These are phyloP conservation scores for Pseudoips prasinana DNA, from an alignment of 2,888 invertebrate species.

Conservation along the genomic window DNA sequence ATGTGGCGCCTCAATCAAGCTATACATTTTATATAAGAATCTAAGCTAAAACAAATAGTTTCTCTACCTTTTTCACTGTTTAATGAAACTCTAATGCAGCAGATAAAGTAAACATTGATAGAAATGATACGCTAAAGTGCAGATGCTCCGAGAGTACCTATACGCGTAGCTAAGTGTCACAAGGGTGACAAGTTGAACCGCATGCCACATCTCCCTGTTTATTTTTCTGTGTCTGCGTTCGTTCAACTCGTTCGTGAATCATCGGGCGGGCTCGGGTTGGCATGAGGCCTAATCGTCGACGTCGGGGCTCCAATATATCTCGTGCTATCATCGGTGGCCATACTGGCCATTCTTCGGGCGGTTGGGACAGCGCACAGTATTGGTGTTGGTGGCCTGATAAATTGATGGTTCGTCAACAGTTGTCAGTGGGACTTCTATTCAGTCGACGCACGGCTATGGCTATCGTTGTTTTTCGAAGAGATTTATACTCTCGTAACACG, in stretches of 20 bases:
- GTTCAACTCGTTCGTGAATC: slow-evolving; percentile 74
- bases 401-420: slow-evolving; percentile 65
- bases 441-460: slow-evolving; percentile 30
- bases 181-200: slow-evolving; percentile 19
- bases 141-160: too few species aligned
- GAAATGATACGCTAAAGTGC: too few species aligned
- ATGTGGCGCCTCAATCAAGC: too few species aligned
- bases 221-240: slow-evolving; percentile 26
- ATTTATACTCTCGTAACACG: too few species aligned
- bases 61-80: too few species aligned
- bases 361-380: slow-evolving; percentile 66
- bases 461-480: slow-evolving; percentile 22
- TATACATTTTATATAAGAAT: too few species aligned
- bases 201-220: too few species aligned
- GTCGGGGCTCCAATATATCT: slow-evolving; percentile 71
- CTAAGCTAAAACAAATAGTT: too few species aligned
- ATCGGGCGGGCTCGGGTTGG: slow-evolving; percentile 65
- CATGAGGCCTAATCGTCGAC: slow-evolving; percentile 75
- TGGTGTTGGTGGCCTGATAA: slow-evolving; percentile 73
- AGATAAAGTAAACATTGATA: too few species aligned
- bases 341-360: slow-evolving; percentile 75
- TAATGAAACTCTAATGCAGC: too few species aligned
- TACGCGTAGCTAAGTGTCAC: slow-evolving; percentile 25
- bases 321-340: slow-evolving; percentile 73
- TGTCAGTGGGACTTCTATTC: slow-evolving; percentile 43